Evolutionary conservation across 64 coral and sea anemone genomes (phyloP).

Genomic region (Cladopsammia gracilis): DNA sequence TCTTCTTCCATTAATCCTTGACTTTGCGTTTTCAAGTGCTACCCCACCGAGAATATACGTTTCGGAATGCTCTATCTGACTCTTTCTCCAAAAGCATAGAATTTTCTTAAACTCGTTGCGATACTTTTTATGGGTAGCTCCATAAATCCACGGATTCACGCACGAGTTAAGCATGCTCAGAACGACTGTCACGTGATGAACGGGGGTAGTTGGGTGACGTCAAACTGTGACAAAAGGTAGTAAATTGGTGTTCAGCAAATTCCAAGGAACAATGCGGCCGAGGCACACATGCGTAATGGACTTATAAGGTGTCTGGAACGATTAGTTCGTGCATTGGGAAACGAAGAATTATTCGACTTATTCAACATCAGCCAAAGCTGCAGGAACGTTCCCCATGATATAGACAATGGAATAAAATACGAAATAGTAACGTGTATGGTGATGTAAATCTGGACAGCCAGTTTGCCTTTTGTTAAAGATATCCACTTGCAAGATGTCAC

Average conservation of each 20-base stretch:
- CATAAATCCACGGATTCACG: slow-evolving; percentile 65
- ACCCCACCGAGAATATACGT: not conserved
- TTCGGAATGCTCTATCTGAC: not conserved
- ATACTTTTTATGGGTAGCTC: slow-evolving; percentile 23
- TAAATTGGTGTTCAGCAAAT: slow-evolving; percentile 61
- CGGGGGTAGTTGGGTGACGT: slow-evolving; percentile 25
- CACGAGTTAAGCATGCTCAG: slow-evolving; percentile 53
- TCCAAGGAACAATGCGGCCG: slow-evolving; percentile 16
- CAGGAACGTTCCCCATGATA: slow-evolving; percentile 32
- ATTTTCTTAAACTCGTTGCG: not conserved
- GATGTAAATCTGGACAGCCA: slow-evolving; percentile 9
- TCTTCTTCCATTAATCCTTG: not conserved
- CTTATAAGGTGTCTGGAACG: not conserved
- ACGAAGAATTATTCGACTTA: not conserved
- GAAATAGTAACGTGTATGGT: slow-evolving; percentile 5
- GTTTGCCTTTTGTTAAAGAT: not conserved
- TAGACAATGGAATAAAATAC: slow-evolving; percentile 29
- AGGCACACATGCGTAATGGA: slow-evolving; percentile 54
- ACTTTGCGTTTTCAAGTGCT: not conserved
- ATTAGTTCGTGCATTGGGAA: not conserved
- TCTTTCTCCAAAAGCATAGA: slow-evolving; percentile 3
- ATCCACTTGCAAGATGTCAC: slow-evolving; percentile 16
- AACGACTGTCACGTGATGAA: slow-evolving; percentile 60
- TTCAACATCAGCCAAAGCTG: slow-evolving; percentile 27
- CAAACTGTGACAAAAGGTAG: slow-evolving; percentile 55